Evolutionary conservation across 2,888 invertebrate genomes (phyloP).

Genomic region (Philhelius pedissequus): DNA sequence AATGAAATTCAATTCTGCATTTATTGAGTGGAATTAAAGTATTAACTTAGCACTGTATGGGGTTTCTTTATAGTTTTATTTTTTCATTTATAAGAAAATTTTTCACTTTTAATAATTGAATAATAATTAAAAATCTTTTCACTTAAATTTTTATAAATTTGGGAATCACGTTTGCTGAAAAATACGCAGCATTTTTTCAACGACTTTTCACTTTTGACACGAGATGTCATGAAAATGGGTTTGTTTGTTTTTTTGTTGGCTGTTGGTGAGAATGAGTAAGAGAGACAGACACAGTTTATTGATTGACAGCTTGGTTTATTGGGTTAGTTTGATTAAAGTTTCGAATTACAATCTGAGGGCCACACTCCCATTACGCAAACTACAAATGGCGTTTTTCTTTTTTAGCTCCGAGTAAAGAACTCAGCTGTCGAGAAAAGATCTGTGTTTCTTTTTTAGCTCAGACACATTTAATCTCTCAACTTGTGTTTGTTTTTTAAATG

Average conservation of each 20-base stretch:
- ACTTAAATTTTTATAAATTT: constrained; percentile 48
- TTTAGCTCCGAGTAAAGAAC: no score
- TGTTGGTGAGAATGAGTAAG: neutral
- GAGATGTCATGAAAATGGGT: constrained; percentile 61
- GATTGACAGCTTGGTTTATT: neutral
- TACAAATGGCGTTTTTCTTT: no score
- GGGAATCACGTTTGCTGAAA: constrained; percentile 72
- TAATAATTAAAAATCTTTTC: constrained; percentile 32
- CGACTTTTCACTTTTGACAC: constrained; percentile 70
- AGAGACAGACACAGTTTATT: neutral
- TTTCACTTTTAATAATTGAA: constrained; percentile 31
- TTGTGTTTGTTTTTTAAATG: no score
- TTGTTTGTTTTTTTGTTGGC: constrained; percentile 42
- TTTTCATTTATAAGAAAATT: neutral
- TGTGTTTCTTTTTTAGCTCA: no score
- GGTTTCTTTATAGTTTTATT: neutral
- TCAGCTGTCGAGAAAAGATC: no score
- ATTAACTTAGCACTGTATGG: neutral
- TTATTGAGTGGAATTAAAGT: neutral
- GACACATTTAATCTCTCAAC: no score
- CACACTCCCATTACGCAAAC: no score
- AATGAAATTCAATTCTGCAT: neutral
- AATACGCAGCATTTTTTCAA: constrained; percentile 73
- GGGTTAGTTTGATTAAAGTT: neutral
- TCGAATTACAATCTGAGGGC: neutral